These are phyloP conservation scores for Bombus difficillimus DNA, from an alignment of 1,140 invertebrate genomes.

Conservation along the genomic window DNA sequence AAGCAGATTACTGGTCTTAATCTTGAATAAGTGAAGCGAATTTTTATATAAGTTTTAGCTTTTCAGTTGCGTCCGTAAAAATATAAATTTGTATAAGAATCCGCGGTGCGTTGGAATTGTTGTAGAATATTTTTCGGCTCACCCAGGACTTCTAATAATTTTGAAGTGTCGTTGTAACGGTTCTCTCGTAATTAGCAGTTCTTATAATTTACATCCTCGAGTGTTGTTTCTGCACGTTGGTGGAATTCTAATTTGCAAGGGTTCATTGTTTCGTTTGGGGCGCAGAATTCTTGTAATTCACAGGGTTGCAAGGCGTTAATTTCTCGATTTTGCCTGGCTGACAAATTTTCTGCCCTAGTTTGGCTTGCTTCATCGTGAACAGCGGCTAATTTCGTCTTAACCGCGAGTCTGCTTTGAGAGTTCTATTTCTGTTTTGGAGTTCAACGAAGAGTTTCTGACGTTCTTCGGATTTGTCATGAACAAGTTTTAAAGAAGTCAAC, in stretches of 20 bases:
- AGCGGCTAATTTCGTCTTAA: slow-evolving; percentile 6
- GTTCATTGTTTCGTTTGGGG: not conserved
- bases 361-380: not conserved
- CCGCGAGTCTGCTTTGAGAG: not conserved
- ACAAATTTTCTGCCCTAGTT: slow-evolving; percentile 14
- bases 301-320: not conserved
- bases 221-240: not conserved
- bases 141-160: not conserved
- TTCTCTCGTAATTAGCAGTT: not conserved
- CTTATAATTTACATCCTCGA: not conserved
- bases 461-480: not conserved
- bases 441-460: not conserved
- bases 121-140: not conserved
- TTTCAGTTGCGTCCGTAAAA: too few species aligned
- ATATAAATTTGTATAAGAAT: not conserved
- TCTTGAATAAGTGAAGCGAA: too few species aligned
- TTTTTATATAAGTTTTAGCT: too few species aligned
- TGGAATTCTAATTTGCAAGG: not conserved
- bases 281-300: not conserved
- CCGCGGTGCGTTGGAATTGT: not conserved
- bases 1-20: too few species aligned
- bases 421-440: not conserved
- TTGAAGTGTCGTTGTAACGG: not conserved
- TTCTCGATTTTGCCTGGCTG: not conserved
- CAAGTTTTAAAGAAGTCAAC: slow-evolving; percentile 11